These are phyloP conservation scores for Thryonomys swinderianus DNA, from an alignment of 2,113 vertebrate species.

Conservation along the genomic window DNA sequence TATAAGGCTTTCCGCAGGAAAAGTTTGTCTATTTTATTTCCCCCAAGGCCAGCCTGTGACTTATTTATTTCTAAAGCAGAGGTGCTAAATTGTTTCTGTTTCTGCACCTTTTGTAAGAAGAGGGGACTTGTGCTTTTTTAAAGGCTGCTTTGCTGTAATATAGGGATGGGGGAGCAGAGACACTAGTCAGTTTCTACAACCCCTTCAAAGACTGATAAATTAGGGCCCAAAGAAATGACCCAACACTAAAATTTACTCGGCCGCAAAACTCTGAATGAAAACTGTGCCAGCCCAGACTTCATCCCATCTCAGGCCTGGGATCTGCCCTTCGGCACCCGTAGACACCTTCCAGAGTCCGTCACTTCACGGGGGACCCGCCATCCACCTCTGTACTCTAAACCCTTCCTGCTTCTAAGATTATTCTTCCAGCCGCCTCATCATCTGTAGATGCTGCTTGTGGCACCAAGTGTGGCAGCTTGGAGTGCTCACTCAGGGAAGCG, in stretches of 20 bases:
- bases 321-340: slow-evolving; percentile 29
- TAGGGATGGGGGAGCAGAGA: background rate
- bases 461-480: background rate
- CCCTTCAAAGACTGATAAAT: background rate
- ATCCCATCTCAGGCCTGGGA: background rate
- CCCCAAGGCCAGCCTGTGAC: background rate
- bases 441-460: background rate
- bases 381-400: background rate
- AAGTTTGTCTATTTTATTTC: slow-evolving; percentile 14
- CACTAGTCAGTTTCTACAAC: background rate
- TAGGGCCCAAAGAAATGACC: slow-evolving; percentile 32
- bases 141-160: background rate
- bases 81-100: background rate
- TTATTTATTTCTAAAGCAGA: background rate
- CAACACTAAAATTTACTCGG: background rate
- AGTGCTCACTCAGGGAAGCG: background rate
- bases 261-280: slow-evolving; percentile 24
- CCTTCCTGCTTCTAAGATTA: background rate
- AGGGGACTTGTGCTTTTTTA: background rate
- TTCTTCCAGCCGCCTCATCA: slow-evolving; percentile 33
- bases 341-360: slow-evolving; percentile 40
- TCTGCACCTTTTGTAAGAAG: background rate
- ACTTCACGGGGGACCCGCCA: background rate
- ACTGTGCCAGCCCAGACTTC: background rate
- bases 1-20: slow-evolving; percentile 23